Percentiles rank a stretch among this genome's conserved stretches.
Conservation (phyloP, 2,888 invertebrate species). For the Fragum fragum region DNA sequence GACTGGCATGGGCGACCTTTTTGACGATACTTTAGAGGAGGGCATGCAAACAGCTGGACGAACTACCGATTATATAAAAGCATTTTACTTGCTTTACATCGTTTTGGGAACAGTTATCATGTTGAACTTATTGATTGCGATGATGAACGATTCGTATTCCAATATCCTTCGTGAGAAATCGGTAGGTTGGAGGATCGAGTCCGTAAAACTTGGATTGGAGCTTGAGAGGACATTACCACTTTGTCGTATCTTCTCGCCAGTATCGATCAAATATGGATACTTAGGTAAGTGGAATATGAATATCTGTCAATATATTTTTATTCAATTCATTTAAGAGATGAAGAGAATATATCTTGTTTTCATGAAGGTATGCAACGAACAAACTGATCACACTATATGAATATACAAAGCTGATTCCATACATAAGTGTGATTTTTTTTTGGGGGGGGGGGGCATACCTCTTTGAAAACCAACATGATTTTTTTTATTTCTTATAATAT, state of each 20-base stretch:
- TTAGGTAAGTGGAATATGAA: conserved; percentile 18
- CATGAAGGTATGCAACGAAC: too few relatives aligned
- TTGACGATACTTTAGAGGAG: conserved; percentile 53
- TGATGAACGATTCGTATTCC: conserved; percentile 82
- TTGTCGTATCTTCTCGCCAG: conserved; percentile 24
- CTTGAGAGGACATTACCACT: conserved; percentile 69
- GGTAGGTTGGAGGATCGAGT: conserved; percentile 81
- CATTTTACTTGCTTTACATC: conserved; percentile 82
- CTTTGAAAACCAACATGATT: too few relatives aligned
- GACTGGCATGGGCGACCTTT: conserved; percentile 71
- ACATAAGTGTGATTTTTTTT: too few relatives aligned
- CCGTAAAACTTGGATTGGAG: conserved; percentile 79
- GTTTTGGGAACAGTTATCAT: conserved; percentile 78
- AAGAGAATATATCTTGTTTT: too few relatives aligned
- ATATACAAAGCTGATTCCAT: too few relatives aligned
- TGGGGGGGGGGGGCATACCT: too few relatives aligned
- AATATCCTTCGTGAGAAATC: conserved; percentile 73
- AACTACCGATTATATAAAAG: conserved; percentile 64
- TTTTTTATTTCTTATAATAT: too few relatives aligned
- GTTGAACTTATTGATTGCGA: conserved; percentile 80
- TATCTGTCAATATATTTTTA: too few relatives aligned
- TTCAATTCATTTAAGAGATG: too few relatives aligned
- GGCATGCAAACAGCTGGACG: conserved; percentile 57
- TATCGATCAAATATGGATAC: conserved; percentile 1
- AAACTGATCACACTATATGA: too few relatives aligned